Conservation (phyloP, 2,113 vertebrate genomes). For the Onychorhynchus coronatus region DNA sequence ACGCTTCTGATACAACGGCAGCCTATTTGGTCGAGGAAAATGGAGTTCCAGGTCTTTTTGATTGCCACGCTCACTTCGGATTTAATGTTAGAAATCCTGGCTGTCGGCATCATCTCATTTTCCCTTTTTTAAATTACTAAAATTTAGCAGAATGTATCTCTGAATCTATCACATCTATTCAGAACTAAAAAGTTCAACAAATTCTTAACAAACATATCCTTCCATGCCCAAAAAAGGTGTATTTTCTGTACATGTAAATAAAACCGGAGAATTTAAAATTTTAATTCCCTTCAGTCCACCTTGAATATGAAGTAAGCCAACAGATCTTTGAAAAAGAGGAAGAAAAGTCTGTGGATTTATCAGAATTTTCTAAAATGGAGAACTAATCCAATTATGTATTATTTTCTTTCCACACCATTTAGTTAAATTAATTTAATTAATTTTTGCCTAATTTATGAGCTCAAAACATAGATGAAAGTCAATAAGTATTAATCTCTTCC, state of each 20-base stretch:
- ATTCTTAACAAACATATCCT: not conserved
- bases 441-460: not conserved
- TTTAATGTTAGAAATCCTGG: not conserved
- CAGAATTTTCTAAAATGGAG: not conserved
- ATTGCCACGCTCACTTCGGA: not conserved
- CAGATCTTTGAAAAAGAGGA: not conserved
- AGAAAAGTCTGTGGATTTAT: not conserved
- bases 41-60: not conserved
- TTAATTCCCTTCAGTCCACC: not conserved
- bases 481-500: not conserved
- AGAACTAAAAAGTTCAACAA: not conserved
- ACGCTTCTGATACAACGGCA: fast-evolving
- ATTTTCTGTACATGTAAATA: not conserved
- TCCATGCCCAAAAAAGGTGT: not conserved
- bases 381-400: not conserved
- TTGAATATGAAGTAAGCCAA: not conserved
- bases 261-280: not conserved
- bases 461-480: not conserved
- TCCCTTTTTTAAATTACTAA: not conserved
- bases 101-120: not conserved
- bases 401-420: not conserved
- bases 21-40: not conserved
- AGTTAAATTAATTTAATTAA: not conserved
- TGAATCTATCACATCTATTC: not conserved
- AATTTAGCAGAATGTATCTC: not conserved